These are phyloP conservation scores for Microtus montanus DNA, from an alignment of 2,113 vertebrate genomes.

Conservation along the genomic window DNA sequence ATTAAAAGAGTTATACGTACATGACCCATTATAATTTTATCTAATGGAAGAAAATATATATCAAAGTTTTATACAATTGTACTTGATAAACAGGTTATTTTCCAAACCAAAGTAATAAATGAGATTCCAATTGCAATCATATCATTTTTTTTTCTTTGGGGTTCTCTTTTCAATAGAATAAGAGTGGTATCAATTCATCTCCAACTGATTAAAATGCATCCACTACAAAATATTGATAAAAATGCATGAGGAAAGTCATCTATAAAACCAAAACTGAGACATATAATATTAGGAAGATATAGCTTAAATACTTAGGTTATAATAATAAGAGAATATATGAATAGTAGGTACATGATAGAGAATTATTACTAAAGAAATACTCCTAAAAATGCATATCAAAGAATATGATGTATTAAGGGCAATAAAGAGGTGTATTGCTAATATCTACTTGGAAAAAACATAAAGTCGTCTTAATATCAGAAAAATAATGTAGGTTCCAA, in stretches of 20 bases:
- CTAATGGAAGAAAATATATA: neutral
- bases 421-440: conserved; percentile 11
- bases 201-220: neutral
- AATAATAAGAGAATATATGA: neutral
- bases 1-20: neutral
- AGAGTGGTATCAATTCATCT: neutral
- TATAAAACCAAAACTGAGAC: neutral
- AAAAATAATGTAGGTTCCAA: neutral
- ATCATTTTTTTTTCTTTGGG: neutral
- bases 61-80: neutral
- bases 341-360: neutral
- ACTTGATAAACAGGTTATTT: neutral
- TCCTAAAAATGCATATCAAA: neutral
- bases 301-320: neutral
- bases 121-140: neutral
- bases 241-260: neutral
- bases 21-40: neutral
- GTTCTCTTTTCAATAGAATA: neutral
- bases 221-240: neutral
- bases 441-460: neutral
- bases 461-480: neutral
- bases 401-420: neutral
- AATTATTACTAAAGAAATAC: neutral
- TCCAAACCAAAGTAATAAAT: neutral
- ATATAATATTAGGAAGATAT: neutral